Conservation (phyloP, 2,113 vertebrate genomes). For the Coptodon rendalli region DNA sequence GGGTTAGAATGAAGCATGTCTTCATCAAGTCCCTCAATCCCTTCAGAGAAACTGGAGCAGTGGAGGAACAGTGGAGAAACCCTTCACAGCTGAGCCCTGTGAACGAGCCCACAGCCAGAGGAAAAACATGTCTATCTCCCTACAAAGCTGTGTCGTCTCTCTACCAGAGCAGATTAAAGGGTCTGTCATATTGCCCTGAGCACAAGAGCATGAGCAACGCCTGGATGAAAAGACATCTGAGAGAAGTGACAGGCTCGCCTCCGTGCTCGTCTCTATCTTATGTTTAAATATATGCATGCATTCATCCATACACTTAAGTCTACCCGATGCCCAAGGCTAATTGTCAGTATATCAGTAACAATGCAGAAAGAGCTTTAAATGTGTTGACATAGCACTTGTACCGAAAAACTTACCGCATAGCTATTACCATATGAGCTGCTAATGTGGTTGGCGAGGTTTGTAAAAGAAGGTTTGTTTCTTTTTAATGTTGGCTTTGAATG, state of each 20-base stretch:
- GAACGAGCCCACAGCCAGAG: neutral
- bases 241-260: neutral
- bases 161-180: conserved; percentile 25
- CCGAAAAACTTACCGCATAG: neutral
- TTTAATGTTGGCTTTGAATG: neutral
- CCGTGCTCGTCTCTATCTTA: neutral
- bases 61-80: neutral
- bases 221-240: neutral
- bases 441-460: neutral
- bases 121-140: neutral
- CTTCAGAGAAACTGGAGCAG: neutral
- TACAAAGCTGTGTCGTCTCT: conserved; percentile 7
- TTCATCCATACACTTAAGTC: neutral
- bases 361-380: neutral
- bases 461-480: conserved; percentile 24
- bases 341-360: neutral
- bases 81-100: neutral
- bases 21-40: neutral
- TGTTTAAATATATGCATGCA: conserved; percentile 8
- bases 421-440: conserved; percentile 50
- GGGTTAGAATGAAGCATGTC: neutral
- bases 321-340: neutral
- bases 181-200: neutral
- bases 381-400: neutral
- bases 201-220: neutral